Conservation (phyloP, 2,113 vertebrate genomes). For the Butorides virescens region DNA sequence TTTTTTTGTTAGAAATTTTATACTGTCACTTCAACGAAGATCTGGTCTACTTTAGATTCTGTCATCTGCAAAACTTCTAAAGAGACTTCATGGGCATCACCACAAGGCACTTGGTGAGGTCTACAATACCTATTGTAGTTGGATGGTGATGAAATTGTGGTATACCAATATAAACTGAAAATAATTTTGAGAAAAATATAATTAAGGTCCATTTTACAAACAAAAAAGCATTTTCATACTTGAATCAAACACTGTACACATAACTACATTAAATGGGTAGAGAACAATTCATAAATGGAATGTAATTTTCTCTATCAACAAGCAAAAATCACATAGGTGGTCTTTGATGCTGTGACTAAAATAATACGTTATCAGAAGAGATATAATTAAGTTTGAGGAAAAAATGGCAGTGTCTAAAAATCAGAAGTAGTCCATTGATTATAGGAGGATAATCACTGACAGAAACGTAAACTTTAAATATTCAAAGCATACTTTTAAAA, state of each 20-base stretch:
- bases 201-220: not conserved
- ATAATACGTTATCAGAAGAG: not conserved
- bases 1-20: not conserved
- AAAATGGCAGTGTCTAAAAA: not conserved
- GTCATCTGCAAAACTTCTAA: not conserved
- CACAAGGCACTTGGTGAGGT: not conserved
- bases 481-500: not conserved
- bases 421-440: not conserved
- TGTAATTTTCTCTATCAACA: not conserved
- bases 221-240: not conserved
- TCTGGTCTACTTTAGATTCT: not conserved
- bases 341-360: not conserved
- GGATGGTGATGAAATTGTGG: not conserved
- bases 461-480: not conserved
- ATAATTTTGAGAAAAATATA: not conserved
- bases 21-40: not conserved
- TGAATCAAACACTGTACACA: not conserved
- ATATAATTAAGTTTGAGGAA: not conserved
- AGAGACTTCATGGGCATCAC: not conserved
- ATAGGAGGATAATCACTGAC: not conserved
- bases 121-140: not conserved
- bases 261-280: not conserved
- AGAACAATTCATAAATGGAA: not conserved
- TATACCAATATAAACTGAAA: not conserved
- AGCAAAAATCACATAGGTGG: not conserved